Evolutionary conservation across 2,888 invertebrate species (phyloP), one percentile per base, ranked within the genome.

Genomic region (Erannis defoliaria): DNA sequence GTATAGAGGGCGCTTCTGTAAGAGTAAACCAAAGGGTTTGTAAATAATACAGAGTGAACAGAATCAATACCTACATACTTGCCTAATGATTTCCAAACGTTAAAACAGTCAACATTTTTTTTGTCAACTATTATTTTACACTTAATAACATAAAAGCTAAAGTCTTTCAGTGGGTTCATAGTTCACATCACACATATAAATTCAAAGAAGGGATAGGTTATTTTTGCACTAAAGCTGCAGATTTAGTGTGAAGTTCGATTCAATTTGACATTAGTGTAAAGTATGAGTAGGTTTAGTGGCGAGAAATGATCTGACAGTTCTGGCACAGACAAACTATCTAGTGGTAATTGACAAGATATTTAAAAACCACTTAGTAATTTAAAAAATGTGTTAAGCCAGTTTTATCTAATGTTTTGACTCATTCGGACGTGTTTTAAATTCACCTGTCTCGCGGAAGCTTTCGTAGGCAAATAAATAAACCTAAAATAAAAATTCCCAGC

Each of bases 371-470:
- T 51, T 37, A 50, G 49, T n/a, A 12, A 19, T 45, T 38, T 16
- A 38, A 56, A 21, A 33, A 45, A 45, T 35, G 43, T 12, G 26
- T 54, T 37, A 21, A 18, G n/a, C 42, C 0, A 45, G 6, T 42
- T 55, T 35, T 23, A 43, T 50, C 10, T 55, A 43, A 54, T 61
- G 55, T 61, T 55, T 55, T 61, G 50, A 55, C 50, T 49, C 18
- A 14, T 26, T 12, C 43, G 5, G 49, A 38, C 40, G 35, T 55
- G n/a, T 54, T 54, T n/a, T 54, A 59, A 37, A 29, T 50, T 46
- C 33, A 33, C 31, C 43, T 60, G 43, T 54, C 49, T 18, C 18
- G 10, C 19, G 55, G 54, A 50, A 55, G 37, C 60, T 40, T 43
- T 46, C 40, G 23, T 23, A 26, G 9, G 31, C 53, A 21, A 26